These are phyloP conservation scores for Hypomesus transpacificus DNA, from an alignment of 2,113 vertebrate species.

Conservation along the genomic window DNA sequence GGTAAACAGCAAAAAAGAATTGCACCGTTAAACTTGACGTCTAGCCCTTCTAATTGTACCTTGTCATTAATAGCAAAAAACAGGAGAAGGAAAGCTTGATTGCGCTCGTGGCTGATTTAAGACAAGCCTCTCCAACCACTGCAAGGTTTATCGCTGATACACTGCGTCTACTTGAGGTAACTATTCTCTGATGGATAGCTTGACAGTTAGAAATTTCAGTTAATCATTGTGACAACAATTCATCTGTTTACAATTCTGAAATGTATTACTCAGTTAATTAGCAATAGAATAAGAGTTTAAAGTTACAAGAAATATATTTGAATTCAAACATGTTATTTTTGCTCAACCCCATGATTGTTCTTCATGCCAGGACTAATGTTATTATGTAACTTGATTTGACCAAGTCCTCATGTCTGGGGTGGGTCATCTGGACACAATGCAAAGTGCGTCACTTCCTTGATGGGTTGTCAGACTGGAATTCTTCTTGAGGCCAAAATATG, in stretches of 20 bases:
- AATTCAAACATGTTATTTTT: neutral
- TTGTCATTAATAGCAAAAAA: constrained; percentile 45
- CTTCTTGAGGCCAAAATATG: neutral
- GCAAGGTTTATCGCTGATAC: constrained; percentile 57
- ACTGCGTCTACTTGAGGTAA: constrained; percentile 67
- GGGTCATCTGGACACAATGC: constrained; percentile 9
- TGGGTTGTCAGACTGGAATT: neutral
- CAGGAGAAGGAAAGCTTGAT: constrained; percentile 52
- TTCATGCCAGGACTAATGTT: neutral
- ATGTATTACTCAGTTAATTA: no score
- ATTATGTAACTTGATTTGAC: constrained; percentile 4
- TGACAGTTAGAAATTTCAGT: neutral
- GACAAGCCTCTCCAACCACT: constrained; percentile 28
- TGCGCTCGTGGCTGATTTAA: constrained; percentile 68
- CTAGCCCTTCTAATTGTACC: neutral
- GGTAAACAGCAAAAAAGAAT: no score
- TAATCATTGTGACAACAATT: no score
- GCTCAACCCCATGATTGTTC: neutral
- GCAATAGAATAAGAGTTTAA: no score
- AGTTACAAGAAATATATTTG: no score
- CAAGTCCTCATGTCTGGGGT: neutral
- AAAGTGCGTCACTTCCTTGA: constrained; percentile 10
- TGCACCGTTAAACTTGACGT: neutral
- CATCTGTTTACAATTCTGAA: no score
- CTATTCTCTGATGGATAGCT: neutral